Conservation (phyloP, 2,113 vertebrate species). For the Oreotragus oreotragus region DNA sequence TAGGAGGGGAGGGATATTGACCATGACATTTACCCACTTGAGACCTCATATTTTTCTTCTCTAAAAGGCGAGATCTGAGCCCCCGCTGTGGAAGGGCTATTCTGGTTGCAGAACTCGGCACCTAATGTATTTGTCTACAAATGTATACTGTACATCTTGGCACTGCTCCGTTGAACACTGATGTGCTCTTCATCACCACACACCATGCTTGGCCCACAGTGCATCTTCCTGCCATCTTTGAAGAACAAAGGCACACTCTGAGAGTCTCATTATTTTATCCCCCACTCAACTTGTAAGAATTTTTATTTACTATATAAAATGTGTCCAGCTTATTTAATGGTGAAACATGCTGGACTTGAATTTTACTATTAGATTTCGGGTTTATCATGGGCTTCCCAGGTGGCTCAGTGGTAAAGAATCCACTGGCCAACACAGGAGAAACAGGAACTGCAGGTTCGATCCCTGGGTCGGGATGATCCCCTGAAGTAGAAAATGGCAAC, state of each 20-base stretch:
- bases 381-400: background rate
- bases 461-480: background rate
- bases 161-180: background rate
- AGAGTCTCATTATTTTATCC: background rate
- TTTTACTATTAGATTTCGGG: slow-evolving; percentile 28
- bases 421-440: background rate
- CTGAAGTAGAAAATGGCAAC: background rate
- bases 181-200: background rate
- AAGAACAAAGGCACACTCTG: background rate
- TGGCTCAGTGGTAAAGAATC: background rate
- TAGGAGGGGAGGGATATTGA: background rate
- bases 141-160: background rate
- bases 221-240: background rate
- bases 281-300: background rate
- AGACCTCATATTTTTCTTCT: background rate
- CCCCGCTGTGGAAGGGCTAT: background rate
- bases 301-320: background rate
- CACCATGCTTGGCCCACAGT: too few species aligned
- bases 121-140: background rate
- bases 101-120: background rate
- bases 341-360: background rate
- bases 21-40: background rate
- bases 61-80: background rate
- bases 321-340: background rate
- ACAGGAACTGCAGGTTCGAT: background rate